Conservation (phyloP, 2,888 invertebrate species). For the Hypsopygia costalis region DNA sequence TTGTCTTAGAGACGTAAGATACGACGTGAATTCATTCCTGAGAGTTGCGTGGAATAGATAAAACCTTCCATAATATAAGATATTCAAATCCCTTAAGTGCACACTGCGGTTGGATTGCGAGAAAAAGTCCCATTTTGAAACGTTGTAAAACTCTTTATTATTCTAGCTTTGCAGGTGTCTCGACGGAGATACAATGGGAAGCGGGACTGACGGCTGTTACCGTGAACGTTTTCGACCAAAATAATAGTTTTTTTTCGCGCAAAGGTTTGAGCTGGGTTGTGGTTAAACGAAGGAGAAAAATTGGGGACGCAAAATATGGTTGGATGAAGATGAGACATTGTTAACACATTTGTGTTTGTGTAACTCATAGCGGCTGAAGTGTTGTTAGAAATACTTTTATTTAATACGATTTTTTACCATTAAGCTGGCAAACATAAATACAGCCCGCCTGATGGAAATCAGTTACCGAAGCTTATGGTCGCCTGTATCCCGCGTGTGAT, state of each 20-base stretch:
- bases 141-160: constrained; percentile 78
- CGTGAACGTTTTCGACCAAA: constrained; percentile 36
- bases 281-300: constrained; percentile 19
- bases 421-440: too few relatives aligned
- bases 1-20: constrained; percentile 56
- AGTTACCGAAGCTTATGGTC: too few relatives aligned
- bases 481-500: too few relatives aligned
- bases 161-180: constrained; percentile 75
- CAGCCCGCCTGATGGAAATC: too few relatives aligned
- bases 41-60: constrained; percentile 66
- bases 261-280: constrained; percentile 20
- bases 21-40: constrained; percentile 52
- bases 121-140: constrained; percentile 77
- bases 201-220: constrained; percentile 48
- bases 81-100: constrained; percentile 81
- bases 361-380: too few relatives aligned
- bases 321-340: not conserved
- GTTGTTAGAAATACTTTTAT: too few relatives aligned
- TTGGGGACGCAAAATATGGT: constrained; percentile 9
- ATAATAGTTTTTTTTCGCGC: constrained; percentile 42
- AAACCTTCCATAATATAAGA: constrained; percentile 69
- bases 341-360: constrained; percentile 2
- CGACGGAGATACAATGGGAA: constrained; percentile 56
- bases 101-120: constrained; percentile 76
- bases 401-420: too few relatives aligned